Evolutionary conservation across 2,797 vertebrate species (phyloP), one percentile per base, ranked within the genome.

Genomic region (Rhabdomys pumilio): DNA sequence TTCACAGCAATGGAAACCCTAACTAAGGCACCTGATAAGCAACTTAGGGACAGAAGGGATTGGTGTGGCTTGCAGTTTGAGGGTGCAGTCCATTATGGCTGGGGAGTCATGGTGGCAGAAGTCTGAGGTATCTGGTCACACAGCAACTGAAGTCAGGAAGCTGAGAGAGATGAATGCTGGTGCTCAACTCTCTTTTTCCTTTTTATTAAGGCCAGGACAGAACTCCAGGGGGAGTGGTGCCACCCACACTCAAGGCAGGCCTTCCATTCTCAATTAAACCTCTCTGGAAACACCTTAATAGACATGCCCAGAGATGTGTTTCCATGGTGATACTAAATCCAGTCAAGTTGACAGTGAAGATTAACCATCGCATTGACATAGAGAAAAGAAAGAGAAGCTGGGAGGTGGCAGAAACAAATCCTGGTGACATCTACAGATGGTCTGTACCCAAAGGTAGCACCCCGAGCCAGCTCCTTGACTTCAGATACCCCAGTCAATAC

Each of bases 301-400:
- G 85, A 73, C 85, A 57, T 57, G 50, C 85, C 50, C 34, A 19
- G 50, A 55, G 50, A 69, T 55, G 50, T 29, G 67, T 87, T 87
- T 87, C 85, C 85, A 87, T 87, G 67, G 85, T 87, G 85, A 72
- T 87, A 38, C 34, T 72, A 73, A 29, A 73, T 73, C 34, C 67
- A 87, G 85, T 72, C 85, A 87, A 87, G 85, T 57, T 69, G 67
- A 87, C 65, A 73, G 85, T 73, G 67, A 73, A n/a, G 50, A 87
- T 87, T 24, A 72, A 87, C 85, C n/a, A 38, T 87, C 8, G 0
- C 1, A 29, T 10, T 22, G 81, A 31, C 9, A 13, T 4, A 3
- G 31, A 57, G 34, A 50, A n/a, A 24, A 87, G 81, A 83, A 73
- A 94, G 69, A 55, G 81, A 81, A 79, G 34, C 76, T 50, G 26